Evolutionary conservation across 2,888 invertebrate species (phyloP).

Genomic region (Tachystola acroxantha): DNA sequence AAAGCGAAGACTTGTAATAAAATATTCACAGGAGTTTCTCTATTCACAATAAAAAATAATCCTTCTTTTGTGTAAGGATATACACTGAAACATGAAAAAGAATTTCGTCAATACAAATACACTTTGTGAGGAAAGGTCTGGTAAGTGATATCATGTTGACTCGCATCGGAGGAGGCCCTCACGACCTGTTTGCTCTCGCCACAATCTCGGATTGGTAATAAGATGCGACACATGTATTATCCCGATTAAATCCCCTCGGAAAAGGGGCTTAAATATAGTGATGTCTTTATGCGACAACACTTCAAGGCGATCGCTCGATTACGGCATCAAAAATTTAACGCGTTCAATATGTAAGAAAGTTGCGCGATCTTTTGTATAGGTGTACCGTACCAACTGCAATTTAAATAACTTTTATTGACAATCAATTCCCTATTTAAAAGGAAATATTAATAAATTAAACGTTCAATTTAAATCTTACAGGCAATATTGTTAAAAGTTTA

Average conservation of each 20-base stretch:
- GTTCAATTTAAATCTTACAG: too few relatives aligned
- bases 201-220: slow-evolving; percentile 74
- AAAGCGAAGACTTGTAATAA: slow-evolving; percentile 5
- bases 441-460: too few relatives aligned
- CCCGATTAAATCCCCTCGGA: slow-evolving; percentile 66
- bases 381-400: too few relatives aligned
- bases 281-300: slow-evolving; percentile 43
- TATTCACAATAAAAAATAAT: slow-evolving; percentile 23
- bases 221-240: slow-evolving; percentile 76
- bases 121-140: slow-evolving; percentile 51
- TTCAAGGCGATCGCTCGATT: slow-evolving; percentile 3
- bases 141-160: slow-evolving; percentile 72
- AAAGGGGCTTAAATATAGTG: slow-evolving; percentile 62
- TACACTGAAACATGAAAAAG: slow-evolving; percentile 42
- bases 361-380: too few relatives aligned
- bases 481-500: too few relatives aligned
- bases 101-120: slow-evolving; percentile 58
- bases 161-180: slow-evolving; percentile 43
- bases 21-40: slow-evolving; percentile 12
- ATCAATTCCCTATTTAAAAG: too few relatives aligned
- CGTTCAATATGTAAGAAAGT: neutral
- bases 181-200: slow-evolving; percentile 64
- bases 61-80: slow-evolving; percentile 32
- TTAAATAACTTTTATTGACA: too few relatives aligned
- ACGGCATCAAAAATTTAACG: neutral